Percentiles rank a stretch among this genome's conserved stretches.
Conservation (phyloP, 2,888 invertebrate genomes). For the Polylopha cassiicola region DNA sequence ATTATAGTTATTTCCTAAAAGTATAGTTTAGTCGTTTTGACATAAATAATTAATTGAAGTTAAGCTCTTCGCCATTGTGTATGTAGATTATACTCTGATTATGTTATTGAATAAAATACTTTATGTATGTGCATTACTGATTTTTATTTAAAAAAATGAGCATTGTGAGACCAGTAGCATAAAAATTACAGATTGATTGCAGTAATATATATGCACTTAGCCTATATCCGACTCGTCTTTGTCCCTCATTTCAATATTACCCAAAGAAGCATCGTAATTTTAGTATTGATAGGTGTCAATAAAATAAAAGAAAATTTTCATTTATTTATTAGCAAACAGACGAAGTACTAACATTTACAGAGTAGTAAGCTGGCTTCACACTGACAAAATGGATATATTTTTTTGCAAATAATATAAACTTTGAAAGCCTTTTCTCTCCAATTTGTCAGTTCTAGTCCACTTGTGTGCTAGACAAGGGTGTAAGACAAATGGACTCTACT, state of each 20-base stretch:
- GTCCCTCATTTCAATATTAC: too few relatives aligned
- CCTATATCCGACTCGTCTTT: too few relatives aligned
- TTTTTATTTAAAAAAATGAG: too few relatives aligned
- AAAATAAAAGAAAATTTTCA: constrained; percentile 8
- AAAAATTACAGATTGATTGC: too few relatives aligned
- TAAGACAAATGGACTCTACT: too few relatives aligned
- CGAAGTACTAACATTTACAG: constrained; percentile 38
- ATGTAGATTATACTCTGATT: constrained; percentile 12
- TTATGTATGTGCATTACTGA: constrained; percentile 4
- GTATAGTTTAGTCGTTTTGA: constrained; percentile 2
- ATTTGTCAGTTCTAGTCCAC: neutral
- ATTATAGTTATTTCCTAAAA: too few relatives aligned
- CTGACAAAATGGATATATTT: neutral
- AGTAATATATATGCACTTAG: too few relatives aligned
- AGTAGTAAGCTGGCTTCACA: constrained; percentile 23
- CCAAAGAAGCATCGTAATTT: too few relatives aligned
- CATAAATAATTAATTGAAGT: constrained; percentile 8
- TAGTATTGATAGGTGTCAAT: neutral
- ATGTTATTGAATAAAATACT: constrained; percentile 15
- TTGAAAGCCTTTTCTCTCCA: neutral
- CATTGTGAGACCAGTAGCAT: too few relatives aligned
- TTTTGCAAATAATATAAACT: constrained; percentile 15
- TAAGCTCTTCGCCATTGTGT: constrained; percentile 14
- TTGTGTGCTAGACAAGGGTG: too few relatives aligned
- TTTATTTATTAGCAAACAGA: constrained; percentile 45